Conservation (phyloP, 2,113 vertebrate genomes). For the Chaenocephalus aceratus region DNA sequence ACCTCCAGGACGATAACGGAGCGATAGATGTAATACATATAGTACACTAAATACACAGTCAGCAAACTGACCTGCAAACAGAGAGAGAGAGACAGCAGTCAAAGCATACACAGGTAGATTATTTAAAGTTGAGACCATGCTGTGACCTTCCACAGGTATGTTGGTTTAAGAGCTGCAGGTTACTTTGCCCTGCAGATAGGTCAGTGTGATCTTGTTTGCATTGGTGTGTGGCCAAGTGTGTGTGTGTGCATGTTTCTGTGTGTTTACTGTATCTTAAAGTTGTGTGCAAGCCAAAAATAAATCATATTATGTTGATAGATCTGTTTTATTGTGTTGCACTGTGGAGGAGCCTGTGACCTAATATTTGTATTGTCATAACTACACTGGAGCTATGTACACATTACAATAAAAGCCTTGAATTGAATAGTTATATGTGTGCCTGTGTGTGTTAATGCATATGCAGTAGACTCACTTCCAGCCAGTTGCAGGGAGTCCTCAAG, state of each 20-base stretch:
- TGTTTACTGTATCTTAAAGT: neutral
- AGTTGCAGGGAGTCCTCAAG: slow-evolving; percentile 74
- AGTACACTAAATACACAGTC: slow-evolving; percentile 60
- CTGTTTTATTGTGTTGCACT: too few species aligned
- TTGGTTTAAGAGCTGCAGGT: slow-evolving; percentile 55
- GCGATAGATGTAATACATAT: slow-evolving; percentile 62
- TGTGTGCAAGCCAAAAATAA: neutral
- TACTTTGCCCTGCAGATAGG: slow-evolving; percentile 38
- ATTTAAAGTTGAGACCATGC: neutral
- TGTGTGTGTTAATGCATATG: neutral
- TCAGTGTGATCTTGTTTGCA: slow-evolving; percentile 38
- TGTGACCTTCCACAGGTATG: slow-evolving; percentile 32
- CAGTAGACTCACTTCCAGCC: slow-evolving; percentile 83
- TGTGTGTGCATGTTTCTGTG: neutral
- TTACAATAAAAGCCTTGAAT: too few species aligned
- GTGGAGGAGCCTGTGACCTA: too few species aligned
- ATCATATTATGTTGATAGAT: too few species aligned
- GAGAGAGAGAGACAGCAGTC: neutral
- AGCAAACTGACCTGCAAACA: slow-evolving; percentile 70
- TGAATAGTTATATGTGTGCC: neutral
- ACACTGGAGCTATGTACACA: too few species aligned
- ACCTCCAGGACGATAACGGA: slow-evolving; percentile 62
- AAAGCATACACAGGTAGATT: neutral
- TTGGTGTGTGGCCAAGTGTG: neutral
- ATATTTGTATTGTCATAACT: too few species aligned